These are phyloP conservation scores for Enhydra lutris DNA, from an alignment of 2,113 vertebrate genomes.

Conservation along the genomic window DNA sequence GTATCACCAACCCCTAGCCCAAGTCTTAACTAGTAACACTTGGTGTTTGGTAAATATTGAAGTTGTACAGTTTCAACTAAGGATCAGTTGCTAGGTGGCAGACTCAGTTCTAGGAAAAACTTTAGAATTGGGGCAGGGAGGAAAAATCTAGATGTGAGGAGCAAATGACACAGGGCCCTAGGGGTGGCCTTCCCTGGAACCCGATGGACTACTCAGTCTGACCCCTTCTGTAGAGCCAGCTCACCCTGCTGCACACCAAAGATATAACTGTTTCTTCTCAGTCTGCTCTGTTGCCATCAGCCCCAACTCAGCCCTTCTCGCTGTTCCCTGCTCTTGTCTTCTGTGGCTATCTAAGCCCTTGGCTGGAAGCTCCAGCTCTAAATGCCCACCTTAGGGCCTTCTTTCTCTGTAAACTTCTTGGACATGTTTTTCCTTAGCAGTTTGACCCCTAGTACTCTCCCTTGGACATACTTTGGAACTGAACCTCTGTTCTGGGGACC, in stretches of 20 bases:
- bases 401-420: background rate
- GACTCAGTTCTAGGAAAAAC: background rate
- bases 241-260: fast-evolving
- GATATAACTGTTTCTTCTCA: background rate
- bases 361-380: background rate
- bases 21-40: background rate
- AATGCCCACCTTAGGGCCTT: background rate
- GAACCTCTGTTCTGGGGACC: background rate
- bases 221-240: background rate
- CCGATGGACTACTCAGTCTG: background rate
- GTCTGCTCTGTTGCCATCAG: background rate
- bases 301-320: background rate
- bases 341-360: background rate
- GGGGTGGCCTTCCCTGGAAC: background rate
- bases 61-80: background rate
- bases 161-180: background rate
- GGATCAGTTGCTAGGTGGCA: background rate
- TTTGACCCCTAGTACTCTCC: background rate
- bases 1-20: background rate
- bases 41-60: conserved; percentile 27
- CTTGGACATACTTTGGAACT: background rate
- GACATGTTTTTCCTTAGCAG: background rate
- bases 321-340: background rate
- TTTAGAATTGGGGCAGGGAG: background rate
- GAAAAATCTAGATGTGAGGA: background rate